Evolutionary conservation across 92 coral and sea anemone genomes (phyloP), one percentile per base, ranked within the genome.

Genomic region (Parazoanthus darwini): DNA sequence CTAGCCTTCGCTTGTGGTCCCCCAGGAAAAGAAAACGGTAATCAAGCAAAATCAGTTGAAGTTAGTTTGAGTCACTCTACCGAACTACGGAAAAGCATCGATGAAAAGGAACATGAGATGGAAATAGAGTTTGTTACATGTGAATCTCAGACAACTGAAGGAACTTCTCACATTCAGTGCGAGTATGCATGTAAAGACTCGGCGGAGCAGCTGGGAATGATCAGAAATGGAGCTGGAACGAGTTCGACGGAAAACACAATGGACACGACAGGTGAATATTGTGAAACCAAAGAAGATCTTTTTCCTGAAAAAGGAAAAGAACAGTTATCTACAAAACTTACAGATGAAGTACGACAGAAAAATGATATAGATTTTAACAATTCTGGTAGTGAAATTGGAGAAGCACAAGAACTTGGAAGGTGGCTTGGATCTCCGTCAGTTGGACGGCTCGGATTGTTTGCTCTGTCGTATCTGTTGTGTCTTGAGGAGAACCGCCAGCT

Each of bases 1-100:
- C 85, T 96, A 54, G 96, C 94, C n/a, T 96, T 94, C 88, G 94
- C 98, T 5, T 87, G 77, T 6, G 97, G 97, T 5, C 79, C 46
- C 25, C 71, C 58, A 25, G 73, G 56, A 13, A 72, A 48, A 44
- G 22, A 67, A 15, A 9, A 38, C 25, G 11, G 43, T 51, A 14
- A 13, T 81, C 66, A 51, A 22, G 48, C 75, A 11, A n/a, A 23
- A 16, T 3, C 77, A 9, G 48, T n/a, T 13, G 16, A 82, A 39
- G 23, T 42, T 67, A 58, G 66, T 0, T 50, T 18, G 13, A 51
- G 36, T 67, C 44, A 42, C 58, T 43, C 63, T 42, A 38, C 87
- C 37, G 29, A 83, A 68, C 58, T 78, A 8, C 29, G 22, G 38
- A 44, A 26, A 43, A 68, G 66, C 25, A 48, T 25, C 22, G 26